phyloP scores from a whole-genome alignment of 2,113 vertebrate genomes.

The Origma solitaria region DNA sequence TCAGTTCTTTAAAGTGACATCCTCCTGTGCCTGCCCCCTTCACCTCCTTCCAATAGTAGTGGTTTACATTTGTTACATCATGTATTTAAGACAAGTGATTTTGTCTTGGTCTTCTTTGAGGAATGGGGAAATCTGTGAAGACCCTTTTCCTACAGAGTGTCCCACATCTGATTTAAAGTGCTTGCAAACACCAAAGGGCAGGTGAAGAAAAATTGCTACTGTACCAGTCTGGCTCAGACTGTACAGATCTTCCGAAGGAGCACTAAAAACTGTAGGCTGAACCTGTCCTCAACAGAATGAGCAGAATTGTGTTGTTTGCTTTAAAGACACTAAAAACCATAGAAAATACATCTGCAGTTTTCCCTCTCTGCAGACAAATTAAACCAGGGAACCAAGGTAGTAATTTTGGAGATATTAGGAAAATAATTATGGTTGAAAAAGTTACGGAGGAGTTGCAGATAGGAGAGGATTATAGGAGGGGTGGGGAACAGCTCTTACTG shows the following conservation, averaged over 20 bases:
- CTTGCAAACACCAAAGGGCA: not conserved
- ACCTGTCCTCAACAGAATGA: not conserved
- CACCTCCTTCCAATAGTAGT: not conserved
- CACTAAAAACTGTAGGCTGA: accelerated
- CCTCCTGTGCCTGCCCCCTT: not conserved
- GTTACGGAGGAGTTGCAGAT: not conserved
- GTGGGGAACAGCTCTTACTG: not conserved
- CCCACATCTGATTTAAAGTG: not conserved
- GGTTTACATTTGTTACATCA: not conserved
- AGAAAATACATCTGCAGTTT: not conserved
- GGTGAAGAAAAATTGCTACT: not conserved
- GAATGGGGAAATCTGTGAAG: not conserved
- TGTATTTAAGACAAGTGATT: not conserved
- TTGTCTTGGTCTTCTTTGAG: not conserved
- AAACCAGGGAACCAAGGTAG: not conserved
- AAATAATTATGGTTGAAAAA: not conserved
- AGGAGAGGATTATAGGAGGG: not conserved
- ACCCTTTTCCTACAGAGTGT: not conserved
- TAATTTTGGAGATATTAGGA: not conserved
- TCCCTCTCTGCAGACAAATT: not conserved
- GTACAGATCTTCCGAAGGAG: too few species aligned
- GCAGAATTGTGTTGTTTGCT: not conserved
- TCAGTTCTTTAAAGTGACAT: not conserved
- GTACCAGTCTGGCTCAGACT: not conserved
- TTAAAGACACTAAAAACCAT: not conserved